Conservation (phyloP, 1,140 invertebrate species). For the Rhyzopertha dominica region DNA sequence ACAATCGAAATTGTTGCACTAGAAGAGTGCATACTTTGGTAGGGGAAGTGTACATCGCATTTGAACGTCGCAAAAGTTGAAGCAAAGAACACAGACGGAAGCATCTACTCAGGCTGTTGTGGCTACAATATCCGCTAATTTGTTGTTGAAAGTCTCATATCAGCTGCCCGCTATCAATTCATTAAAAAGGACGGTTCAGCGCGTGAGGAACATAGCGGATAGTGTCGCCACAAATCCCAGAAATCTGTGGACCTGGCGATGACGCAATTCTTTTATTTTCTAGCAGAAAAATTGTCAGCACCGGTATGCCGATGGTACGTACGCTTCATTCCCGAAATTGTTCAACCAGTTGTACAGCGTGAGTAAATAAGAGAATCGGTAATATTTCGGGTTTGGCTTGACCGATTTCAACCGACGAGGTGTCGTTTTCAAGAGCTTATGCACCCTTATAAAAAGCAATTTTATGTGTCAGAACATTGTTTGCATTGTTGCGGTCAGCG, state of each 20-base stretch:
- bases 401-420: too few relatives aligned
- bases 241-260: constrained; percentile 2
- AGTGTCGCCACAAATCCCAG: neutral
- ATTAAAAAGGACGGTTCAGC: neutral
- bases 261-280: neutral
- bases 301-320: constrained; percentile 12
- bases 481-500: too few relatives aligned
- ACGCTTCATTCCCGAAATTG: neutral
- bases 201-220: neutral
- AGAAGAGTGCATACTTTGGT: constrained; percentile 4
- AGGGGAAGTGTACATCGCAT: neutral
- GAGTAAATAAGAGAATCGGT: too few relatives aligned
- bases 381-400: too few relatives aligned
- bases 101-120: too few relatives aligned
- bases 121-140: too few relatives aligned
- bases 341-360: too few relatives aligned
- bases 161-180: neutral
- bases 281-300: neutral
- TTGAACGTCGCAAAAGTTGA: neutral
- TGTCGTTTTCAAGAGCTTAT: too few relatives aligned
- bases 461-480: too few relatives aligned
- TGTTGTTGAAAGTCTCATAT: neutral
- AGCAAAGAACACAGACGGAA: neutral
- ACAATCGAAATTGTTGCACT: too few relatives aligned
- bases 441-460: too few relatives aligned